Evolutionary conservation across 2,797 vertebrate species (phyloP).

Genomic region (Potorous gilbertii): DNA sequence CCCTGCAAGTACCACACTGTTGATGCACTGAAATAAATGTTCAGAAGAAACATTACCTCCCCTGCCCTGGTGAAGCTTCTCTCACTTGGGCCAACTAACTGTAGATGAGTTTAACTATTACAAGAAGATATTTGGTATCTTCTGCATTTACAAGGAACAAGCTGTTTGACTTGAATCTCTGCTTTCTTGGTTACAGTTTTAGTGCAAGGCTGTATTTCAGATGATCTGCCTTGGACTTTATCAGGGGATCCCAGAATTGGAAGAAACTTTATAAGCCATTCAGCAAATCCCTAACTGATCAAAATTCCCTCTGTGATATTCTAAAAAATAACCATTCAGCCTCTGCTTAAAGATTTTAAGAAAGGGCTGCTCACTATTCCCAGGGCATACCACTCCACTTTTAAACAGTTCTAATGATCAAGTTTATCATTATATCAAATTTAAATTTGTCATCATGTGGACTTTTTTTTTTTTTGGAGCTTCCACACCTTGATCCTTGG

Average conservation of each 20-base stretch:
- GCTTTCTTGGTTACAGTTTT: background rate
- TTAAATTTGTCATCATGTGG: background rate
- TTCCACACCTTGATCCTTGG: background rate
- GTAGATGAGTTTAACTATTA: too few species aligned
- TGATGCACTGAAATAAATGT: too few species aligned
- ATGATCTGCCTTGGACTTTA: background rate
- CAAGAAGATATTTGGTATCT: too few species aligned
- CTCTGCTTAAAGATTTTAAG: background rate
- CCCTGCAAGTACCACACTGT: too few species aligned
- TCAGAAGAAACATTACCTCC: too few species aligned
- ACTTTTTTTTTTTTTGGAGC: background rate
- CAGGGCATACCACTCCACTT: background rate
- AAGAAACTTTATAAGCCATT: background rate
- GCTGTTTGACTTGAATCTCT: background rate
- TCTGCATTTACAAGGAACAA: background rate
- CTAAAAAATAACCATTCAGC: background rate
- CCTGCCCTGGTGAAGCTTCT: too few species aligned
- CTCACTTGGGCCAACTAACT: too few species aligned
- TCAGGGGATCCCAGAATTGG: background rate
- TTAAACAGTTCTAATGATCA: background rate
- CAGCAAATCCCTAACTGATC: background rate
- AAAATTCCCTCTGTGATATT: background rate
- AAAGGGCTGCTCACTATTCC: background rate
- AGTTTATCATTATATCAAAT: background rate
- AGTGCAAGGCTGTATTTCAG: background rate